phyloP scores from a whole-genome alignment of 2,888 invertebrate genomes.

The Euproctis similis region DNA sequence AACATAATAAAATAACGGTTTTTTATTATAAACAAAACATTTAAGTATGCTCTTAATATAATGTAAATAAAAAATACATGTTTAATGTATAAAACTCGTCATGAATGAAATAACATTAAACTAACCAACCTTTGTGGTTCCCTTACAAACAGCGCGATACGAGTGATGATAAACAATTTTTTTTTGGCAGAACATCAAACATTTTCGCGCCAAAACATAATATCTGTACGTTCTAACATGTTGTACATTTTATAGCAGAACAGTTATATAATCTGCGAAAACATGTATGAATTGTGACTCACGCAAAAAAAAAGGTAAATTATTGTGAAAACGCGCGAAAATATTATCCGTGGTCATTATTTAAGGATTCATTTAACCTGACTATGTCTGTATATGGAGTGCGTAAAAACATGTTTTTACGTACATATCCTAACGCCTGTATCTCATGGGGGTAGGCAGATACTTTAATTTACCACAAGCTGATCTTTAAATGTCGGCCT shows the following conservation, averaged over 20 bases:
- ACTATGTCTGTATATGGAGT: too few species aligned
- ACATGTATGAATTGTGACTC: background rate
- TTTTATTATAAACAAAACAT: too few species aligned
- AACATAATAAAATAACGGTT: too few species aligned
- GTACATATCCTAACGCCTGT: too few species aligned
- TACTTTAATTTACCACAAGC: too few species aligned
- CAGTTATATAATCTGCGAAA: background rate
- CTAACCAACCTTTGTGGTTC: background rate
- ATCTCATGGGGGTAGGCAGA: too few species aligned
- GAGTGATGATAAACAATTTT: conserved; percentile 3
- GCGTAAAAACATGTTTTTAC: too few species aligned
- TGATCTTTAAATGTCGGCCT: too few species aligned
- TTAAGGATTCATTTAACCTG: too few species aligned
- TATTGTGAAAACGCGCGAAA: background rate
- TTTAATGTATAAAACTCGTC: too few species aligned
- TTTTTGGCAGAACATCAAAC: conserved; percentile 7
- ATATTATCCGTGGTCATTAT: background rate
- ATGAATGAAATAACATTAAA: conserved; percentile 2
- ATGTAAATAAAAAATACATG: too few species aligned
- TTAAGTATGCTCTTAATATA: too few species aligned
- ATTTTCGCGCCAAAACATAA: conserved; percentile 4
- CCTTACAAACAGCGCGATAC: conserved; percentile 1
- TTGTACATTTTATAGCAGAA: conserved; percentile 2
- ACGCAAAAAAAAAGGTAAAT: background rate
- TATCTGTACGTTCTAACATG: conserved; percentile 1